Evolutionary conservation across 2,797 vertebrate species (phyloP).

Genomic region (Gallinago stenura): DNA sequence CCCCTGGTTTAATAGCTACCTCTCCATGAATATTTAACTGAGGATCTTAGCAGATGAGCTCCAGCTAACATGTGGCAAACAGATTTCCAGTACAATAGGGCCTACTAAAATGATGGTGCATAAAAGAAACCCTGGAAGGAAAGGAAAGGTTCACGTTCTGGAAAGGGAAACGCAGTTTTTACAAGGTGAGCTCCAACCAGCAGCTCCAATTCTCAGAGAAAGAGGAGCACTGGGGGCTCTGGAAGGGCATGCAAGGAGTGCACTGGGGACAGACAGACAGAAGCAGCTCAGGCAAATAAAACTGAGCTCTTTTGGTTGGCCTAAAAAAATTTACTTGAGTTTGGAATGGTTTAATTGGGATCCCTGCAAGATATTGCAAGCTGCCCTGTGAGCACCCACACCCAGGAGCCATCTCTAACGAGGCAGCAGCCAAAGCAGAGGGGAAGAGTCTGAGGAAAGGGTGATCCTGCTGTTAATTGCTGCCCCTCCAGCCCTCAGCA

Average conservation of each 20-base stretch:
- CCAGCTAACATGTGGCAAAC: conserved; percentile 75
- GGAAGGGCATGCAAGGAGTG: background rate
- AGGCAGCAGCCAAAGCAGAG: background rate
- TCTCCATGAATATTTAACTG: conserved; percentile 77
- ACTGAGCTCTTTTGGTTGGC: background rate
- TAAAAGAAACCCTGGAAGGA: conserved; percentile 15
- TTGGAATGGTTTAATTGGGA: background rate
- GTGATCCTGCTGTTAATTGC: background rate
- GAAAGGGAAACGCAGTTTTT: background rate
- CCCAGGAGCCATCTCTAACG: rapidly evolving
- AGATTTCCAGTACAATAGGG: conserved; percentile 64
- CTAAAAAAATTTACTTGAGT: background rate
- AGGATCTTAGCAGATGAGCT: conserved; percentile 31
- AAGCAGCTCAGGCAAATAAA: background rate
- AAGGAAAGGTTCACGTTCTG: background rate
- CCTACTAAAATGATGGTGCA: background rate
- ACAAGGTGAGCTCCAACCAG: background rate
- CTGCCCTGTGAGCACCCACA: background rate
- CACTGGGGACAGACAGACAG: background rate
- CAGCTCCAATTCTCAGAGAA: background rate
- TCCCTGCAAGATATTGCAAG: background rate
- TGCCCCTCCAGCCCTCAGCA: background rate
- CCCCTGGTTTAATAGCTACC: conserved; percentile 35
- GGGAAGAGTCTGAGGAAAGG: no score
- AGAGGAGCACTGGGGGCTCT: background rate